Evolutionary conservation across 2,113 vertebrate genomes (phyloP).

Genomic region (Mobula hypostoma): DNA sequence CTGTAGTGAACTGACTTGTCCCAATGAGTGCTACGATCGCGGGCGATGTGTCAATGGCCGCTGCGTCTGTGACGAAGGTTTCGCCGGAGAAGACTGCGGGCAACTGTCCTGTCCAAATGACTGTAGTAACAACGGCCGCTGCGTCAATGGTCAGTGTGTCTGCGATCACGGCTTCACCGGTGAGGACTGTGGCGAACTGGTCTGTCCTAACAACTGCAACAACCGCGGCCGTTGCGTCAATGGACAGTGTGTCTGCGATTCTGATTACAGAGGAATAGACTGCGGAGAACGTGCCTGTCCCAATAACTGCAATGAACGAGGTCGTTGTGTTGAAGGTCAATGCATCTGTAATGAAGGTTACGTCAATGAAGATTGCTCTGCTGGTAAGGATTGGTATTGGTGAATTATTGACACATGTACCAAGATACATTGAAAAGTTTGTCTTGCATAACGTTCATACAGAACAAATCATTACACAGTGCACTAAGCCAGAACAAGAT

Average conservation of each 20-base stretch:
- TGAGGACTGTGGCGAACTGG: constrained; percentile 65
- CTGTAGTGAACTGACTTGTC: constrained; percentile 71
- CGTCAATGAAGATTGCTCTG: constrained; percentile 66
- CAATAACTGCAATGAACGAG: constrained; percentile 63
- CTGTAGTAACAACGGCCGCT: constrained; percentile 67
- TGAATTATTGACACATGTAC: too few relatives aligned
- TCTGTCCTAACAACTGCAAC: constrained; percentile 75
- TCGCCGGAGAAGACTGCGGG: constrained; percentile 62
- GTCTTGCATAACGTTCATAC: too few relatives aligned
- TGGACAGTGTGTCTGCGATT: constrained; percentile 75
- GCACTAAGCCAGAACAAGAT: too few relatives aligned
- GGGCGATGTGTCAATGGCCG: constrained; percentile 71
- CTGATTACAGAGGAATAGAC: constrained; percentile 69
- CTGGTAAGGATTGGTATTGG: constrained; percentile 37
- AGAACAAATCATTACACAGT: too few relatives aligned
- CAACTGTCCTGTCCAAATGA: constrained; percentile 69
- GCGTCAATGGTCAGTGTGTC: constrained; percentile 64
- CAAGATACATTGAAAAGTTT: too few relatives aligned
- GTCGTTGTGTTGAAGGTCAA: constrained; percentile 68
- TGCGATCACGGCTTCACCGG: constrained; percentile 70
- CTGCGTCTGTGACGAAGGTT: constrained; percentile 76
- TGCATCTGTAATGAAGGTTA: constrained; percentile 78
- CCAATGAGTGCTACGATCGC: constrained; percentile 62
- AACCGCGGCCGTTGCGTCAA: constrained; percentile 67
- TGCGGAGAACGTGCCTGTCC: constrained; percentile 73